A percentile compares a stretch with the other conserved stretches of the same genome.
Evolutionary conservation across 2,797 vertebrate species (phyloP).

Genomic region (Pseudochirops corinnae): DNA sequence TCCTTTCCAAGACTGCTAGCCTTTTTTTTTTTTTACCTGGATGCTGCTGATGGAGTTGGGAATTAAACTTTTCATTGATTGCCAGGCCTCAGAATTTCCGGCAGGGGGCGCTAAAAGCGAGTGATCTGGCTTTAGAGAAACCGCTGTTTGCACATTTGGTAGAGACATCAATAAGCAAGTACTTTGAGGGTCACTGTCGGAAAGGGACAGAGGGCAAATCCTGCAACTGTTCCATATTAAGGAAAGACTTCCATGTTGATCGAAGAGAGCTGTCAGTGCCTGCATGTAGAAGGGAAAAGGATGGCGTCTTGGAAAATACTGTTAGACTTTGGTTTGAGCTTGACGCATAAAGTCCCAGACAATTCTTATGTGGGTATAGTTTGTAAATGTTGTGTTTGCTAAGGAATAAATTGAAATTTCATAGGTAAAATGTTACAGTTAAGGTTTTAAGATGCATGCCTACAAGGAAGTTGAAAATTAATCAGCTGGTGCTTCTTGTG

Average conservation of each 20-base stretch:
- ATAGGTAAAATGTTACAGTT: background rate
- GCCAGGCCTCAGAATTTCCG: conserved; percentile 39
- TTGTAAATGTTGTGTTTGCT: background rate
- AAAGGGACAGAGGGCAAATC: background rate
- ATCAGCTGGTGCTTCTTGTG: background rate
- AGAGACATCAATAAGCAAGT: background rate
- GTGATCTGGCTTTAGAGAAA: background rate
- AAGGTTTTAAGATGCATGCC: background rate
- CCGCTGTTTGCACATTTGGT: background rate
- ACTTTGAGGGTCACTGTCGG: background rate
- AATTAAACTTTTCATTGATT: conserved; percentile 68
- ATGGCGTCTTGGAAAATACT: background rate
- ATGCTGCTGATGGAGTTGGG: conserved; percentile 58
- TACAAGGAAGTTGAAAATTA: background rate
- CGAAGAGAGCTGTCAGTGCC: background rate
- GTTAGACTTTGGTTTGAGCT: conserved; percentile 11
- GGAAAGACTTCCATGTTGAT: background rate
- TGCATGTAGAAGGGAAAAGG: background rate
- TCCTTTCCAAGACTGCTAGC: background rate
- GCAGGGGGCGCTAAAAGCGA: conserved; percentile 78
- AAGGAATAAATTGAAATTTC: background rate
- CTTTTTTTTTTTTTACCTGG: conserved; percentile 61
- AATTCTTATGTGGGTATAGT: background rate
- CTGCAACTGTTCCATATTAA: background rate
- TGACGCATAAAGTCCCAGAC: background rate